phyloP scores from a whole-genome alignment of 2,888 invertebrate species.

The Epistrophe grossulariae region DNA sequence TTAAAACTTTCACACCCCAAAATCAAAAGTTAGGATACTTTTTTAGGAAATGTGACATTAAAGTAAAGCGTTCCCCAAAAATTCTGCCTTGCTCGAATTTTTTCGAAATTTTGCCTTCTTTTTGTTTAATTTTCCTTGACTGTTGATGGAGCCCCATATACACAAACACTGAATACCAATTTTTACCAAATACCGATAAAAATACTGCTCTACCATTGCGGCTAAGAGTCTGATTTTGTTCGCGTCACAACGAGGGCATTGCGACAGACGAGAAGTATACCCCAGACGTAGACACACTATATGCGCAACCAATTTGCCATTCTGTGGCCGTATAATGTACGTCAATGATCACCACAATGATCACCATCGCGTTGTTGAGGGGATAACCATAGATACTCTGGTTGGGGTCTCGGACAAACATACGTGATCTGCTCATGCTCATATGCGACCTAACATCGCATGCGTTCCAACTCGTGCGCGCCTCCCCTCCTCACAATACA shows the following conservation, averaged over 20 bases:
- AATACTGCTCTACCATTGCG: not conserved
- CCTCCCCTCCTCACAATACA: conserved; percentile 52
- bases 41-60: too few species aligned
- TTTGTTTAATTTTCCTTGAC: too few species aligned
- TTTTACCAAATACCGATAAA: not conserved
- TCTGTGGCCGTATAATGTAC: conserved; percentile 51
- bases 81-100: too few species aligned
- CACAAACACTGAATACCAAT: not conserved
- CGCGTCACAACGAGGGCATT: conserved; percentile 48
- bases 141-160: not conserved
- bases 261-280: conserved; percentile 9
- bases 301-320: conserved; percentile 66
- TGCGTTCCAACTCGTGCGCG: conserved; percentile 78
- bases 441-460: conserved; percentile 75
- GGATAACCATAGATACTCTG: conserved; percentile 64
- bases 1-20: too few species aligned
- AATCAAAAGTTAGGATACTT: too few species aligned
- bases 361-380: conserved; percentile 32
- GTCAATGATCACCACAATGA: conserved; percentile 53
- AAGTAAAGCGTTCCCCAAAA: too few species aligned
- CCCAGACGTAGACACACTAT: conserved; percentile 29
- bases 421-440: conserved; percentile 58
- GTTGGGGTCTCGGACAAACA: conserved; percentile 60
- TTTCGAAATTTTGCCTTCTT: too few species aligned
- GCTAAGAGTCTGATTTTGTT: not conserved